A percentile compares a stretch with the other conserved stretches of the same genome.
These are phyloP conservation scores for Lutraria rhynchaena DNA, from an alignment of 1,140 invertebrate genomes.

Conservation along the genomic window DNA sequence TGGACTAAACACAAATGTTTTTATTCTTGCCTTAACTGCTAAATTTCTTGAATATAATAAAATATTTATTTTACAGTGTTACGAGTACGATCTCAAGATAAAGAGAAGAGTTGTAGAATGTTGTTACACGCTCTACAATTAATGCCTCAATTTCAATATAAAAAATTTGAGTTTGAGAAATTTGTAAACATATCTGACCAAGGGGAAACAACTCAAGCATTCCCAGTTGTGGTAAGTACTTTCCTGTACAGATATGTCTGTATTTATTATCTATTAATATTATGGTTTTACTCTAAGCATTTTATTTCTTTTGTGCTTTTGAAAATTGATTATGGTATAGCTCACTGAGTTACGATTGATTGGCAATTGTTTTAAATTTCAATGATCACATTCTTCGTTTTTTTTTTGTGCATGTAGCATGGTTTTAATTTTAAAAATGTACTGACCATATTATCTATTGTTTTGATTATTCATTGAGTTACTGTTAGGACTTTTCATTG, in stretches of 20 bases:
- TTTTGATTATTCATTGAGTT: too few relatives aligned
- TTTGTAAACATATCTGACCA: constrained; percentile 82
- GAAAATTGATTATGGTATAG: background rate
- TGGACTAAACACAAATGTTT: too few relatives aligned
- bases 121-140: constrained; percentile 93
- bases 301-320: background rate
- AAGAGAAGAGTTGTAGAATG: constrained; percentile 89
- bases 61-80: constrained; percentile 85
- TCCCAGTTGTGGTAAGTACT: constrained; percentile 87
- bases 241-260: too few relatives aligned
- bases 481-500: too few relatives aligned
- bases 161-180: constrained; percentile 92
- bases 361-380: background rate
- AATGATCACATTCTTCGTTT: too few relatives aligned
- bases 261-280: background rate
- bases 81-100: constrained; percentile 84
- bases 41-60: too few relatives aligned
- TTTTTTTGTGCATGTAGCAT: too few relatives aligned
- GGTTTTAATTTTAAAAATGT: too few relatives aligned
- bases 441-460: too few relatives aligned
- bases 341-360: background rate
- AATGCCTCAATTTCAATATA: constrained; percentile 89
- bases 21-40: too few relatives aligned
- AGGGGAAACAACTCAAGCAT: constrained; percentile 84
- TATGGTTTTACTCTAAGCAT: background rate